phyloP scores from a whole-genome alignment of 1,140 invertebrate genomes.

The Drosophila eugracilis region DNA sequence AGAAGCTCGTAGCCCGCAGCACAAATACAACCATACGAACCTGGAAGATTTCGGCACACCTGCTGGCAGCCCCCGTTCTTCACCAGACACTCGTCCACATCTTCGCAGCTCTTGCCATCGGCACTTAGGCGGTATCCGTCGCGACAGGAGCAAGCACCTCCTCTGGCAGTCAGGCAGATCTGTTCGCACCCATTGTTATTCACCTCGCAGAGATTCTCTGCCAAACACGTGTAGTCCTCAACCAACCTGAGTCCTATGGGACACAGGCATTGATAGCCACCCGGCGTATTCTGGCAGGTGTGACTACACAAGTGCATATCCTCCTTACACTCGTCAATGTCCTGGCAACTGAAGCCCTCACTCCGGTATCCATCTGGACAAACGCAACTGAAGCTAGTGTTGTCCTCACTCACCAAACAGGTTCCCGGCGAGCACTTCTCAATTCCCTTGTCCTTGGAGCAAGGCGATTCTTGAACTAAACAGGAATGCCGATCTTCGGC shows the following conservation, averaged over 20 bases:
- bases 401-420: constrained; percentile 87
- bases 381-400: constrained; percentile 85
- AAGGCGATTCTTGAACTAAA: constrained; percentile 86
- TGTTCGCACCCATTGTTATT: constrained; percentile 87
- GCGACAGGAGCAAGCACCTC: constrained; percentile 85
- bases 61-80: constrained; percentile 88
- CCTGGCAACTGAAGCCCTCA: constrained; percentile 75
- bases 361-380: constrained; percentile 85
- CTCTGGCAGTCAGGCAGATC: constrained; percentile 77
- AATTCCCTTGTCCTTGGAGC: constrained; percentile 66
- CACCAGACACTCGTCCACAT: constrained; percentile 91
- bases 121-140: constrained; percentile 84
- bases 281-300: constrained; percentile 93
- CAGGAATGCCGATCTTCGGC: constrained; percentile 85
- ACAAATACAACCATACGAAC: constrained; percentile 88
- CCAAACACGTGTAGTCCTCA: constrained; percentile 85
- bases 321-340: constrained; percentile 92
- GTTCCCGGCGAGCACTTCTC: constrained; percentile 71
- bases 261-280: constrained; percentile 93
- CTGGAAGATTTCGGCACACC: constrained; percentile 90
- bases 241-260: constrained; percentile 86
- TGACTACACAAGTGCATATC: constrained; percentile 91
- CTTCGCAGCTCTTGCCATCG: constrained; percentile 84
- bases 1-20: constrained; percentile 68
- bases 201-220: constrained; percentile 87